phyloP scores from a whole-genome alignment of 2,797 vertebrate genomes.

The Geotrypetes seraphini region DNA sequence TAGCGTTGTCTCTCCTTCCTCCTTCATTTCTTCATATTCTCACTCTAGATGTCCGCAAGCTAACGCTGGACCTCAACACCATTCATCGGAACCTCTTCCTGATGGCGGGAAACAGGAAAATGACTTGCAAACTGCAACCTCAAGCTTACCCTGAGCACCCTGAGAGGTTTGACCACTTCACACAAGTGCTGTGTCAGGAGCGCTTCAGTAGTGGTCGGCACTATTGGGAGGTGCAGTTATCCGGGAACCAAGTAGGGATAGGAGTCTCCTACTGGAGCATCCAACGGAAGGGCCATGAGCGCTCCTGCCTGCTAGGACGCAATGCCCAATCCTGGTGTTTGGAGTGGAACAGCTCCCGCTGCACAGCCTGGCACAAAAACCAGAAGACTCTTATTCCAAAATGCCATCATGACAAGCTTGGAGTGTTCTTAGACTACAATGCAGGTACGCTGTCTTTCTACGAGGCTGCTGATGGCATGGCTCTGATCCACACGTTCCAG shows the following conservation, averaged over 20 bases:
- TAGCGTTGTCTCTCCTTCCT: too few relatives aligned
- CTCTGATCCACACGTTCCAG: conserved; percentile 53
- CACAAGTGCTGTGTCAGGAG: conserved; percentile 82
- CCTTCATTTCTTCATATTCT: background rate
- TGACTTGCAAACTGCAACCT: conserved; percentile 43
- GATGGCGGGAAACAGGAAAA: conserved; percentile 56
- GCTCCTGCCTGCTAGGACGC: conserved; percentile 63
- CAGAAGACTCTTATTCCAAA: conserved; percentile 42
- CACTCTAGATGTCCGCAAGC: conserved; percentile 60
- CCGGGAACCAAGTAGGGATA: conserved; percentile 73
- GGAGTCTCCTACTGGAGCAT: conserved; percentile 75
- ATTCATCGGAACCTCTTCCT: conserved; percentile 76
- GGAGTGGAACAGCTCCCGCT: conserved; percentile 59
- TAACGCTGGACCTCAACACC: conserved; percentile 77
- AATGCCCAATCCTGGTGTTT: conserved; percentile 68
- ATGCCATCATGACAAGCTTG: conserved; percentile 43
- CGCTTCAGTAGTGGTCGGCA: conserved; percentile 62
- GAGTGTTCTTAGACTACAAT: conserved; percentile 55
- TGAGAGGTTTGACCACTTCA: conserved; percentile 66
- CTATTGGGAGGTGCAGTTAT: conserved; percentile 88
- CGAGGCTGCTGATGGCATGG: conserved; percentile 51
- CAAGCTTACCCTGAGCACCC: conserved; percentile 24
- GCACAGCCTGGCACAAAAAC: conserved; percentile 57
- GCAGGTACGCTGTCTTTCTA: conserved; percentile 57
- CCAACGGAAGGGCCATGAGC: conserved; percentile 43